phyloP scores from a whole-genome alignment of 2,113 vertebrate genomes.

The Heloderma charlesbogerti region DNA sequence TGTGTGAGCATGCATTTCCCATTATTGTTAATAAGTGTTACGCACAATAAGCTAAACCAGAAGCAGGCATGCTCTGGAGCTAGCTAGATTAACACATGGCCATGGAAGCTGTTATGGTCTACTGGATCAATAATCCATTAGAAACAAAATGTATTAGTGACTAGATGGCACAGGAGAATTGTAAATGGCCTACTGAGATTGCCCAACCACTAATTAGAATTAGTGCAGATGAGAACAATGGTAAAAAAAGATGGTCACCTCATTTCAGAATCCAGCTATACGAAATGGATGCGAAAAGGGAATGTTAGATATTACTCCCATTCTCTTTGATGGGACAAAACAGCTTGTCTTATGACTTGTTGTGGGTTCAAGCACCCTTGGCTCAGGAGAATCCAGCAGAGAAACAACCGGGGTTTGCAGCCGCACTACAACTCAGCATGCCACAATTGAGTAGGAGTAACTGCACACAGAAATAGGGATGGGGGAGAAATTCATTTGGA shows the following conservation, averaged over 20 bases:
- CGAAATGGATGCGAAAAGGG: neutral
- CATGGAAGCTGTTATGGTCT: neutral
- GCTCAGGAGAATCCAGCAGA: neutral
- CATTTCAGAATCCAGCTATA: neutral
- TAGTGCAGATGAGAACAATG: neutral
- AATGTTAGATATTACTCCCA: neutral
- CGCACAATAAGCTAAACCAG: neutral
- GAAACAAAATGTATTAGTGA: constrained; percentile 20
- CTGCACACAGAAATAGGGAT: neutral
- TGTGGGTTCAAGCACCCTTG: neutral
- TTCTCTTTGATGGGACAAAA: neutral
- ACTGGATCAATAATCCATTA: neutral
- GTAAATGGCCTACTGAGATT: neutral
- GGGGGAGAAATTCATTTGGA: no score
- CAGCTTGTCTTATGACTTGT: no score
- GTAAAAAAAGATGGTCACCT: neutral
- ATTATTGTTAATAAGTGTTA: neutral
- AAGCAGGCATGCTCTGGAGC: neutral
- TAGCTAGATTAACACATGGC: constrained; percentile 27
- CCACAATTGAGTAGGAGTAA: neutral
- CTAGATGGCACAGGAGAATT: neutral
- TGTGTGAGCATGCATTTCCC: neutral
- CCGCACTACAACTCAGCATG: neutral
- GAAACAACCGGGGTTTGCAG: neutral
- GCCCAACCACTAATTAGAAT: neutral